Base-by-base conservation (phyloP, 2,797 vertebrate genomes). In the Typhlichthys eigenmanni region DNA sequence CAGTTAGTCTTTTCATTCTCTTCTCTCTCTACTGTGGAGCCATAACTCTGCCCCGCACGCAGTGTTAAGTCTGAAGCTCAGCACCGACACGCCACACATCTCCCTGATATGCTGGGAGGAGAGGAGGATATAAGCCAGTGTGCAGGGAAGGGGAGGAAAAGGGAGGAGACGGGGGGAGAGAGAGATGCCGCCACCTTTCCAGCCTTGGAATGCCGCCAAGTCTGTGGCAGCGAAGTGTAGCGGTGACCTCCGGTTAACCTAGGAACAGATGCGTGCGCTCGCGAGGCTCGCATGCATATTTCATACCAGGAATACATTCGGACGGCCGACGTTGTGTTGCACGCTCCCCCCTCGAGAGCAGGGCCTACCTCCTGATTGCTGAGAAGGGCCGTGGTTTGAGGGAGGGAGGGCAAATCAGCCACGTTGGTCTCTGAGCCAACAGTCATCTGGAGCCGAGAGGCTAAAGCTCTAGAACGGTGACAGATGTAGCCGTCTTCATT, bases 201-300 rank as follows among this genome's bases (percentile, higher is more conserved):
- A 24, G 48, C n/a, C 0, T 29, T 84, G 92, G 90, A 88, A 17
- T 3, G 29, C 62, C 2, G 85, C 90, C 91, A 91, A 86, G 82
- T 82, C 80, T 88, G 85, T 83, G 81, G 87, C 69, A 43, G 87
- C 78, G 80, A 87, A 86, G 82, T 78, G 82, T 38, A 88, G 82
- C 49, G 6, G 55, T 90, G 90, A 92, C 91, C 91, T 90, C 81
- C 64, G 55, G 64, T 71, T 92, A 78, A 92, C 91, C 91, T 87
- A 76, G 64, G 64, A 47, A 6, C 11, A 8, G 58, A 68, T 69
- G 60, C 74, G 60, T 69, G 46, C 50, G 65, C 79, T 76, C 79
- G 61, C 75, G 54, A 72, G 62, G 72, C 85, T 70, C 60, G 14
- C 82, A 85, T 90, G 85, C 85, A 92, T 89, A 90, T 88, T 89